Conservation (phyloP, 2,113 vertebrate genomes). For the Ceyx melanurus region DNA sequence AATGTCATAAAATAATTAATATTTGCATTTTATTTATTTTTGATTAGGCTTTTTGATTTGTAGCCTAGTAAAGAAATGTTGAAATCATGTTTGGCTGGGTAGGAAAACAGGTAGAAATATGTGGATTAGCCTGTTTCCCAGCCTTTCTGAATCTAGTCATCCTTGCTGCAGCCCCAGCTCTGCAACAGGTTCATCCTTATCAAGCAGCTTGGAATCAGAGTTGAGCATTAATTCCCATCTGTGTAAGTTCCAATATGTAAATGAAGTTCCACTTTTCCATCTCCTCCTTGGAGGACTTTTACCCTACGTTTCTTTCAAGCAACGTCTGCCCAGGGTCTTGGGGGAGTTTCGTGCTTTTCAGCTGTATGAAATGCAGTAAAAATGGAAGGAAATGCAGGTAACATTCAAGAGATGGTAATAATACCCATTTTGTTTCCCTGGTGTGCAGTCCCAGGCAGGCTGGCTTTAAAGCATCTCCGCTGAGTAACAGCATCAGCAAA, state of each 20-base stretch:
- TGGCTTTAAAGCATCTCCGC: conserved; percentile 9
- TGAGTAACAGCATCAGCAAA: conserved; percentile 14
- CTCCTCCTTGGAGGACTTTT: neutral
- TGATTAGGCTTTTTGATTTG: neutral
- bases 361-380: neutral
- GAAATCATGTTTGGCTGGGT: neutral
- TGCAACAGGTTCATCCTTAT: neutral
- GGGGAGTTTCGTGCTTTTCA: neutral
- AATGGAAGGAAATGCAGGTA: neutral
- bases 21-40: neutral
- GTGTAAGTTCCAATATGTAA: neutral
- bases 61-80: neutral
- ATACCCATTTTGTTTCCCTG: neutral
- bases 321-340: neutral
- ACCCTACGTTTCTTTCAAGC: accelerated
- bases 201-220: neutral
- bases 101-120: neutral
- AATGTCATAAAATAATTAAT: neutral
- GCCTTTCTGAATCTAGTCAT: neutral
- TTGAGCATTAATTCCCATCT: neutral
- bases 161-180: neutral
- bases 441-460: neutral
- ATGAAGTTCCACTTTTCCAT: neutral
- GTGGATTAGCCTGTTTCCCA: too few species aligned
- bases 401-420: neutral